phyloP scores from a whole-genome alignment of 2,113 vertebrate species.

The Cyanoderma ruficeps region DNA sequence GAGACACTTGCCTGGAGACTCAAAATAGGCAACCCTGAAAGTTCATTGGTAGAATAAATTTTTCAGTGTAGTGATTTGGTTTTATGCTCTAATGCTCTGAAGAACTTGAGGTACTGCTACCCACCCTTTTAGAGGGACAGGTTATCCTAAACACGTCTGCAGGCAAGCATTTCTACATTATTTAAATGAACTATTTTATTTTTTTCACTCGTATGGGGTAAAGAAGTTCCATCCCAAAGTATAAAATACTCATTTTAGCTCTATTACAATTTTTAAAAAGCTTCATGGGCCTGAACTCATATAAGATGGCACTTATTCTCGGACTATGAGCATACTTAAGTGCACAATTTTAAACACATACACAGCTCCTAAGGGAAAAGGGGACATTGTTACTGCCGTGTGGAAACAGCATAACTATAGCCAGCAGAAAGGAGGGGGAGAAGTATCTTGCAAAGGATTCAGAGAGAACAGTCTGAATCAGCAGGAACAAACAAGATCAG shows the following conservation, averaged over 20 bases:
- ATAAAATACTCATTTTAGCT: neutral
- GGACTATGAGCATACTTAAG: neutral
- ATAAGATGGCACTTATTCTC: neutral
- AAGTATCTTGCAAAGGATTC: slow-evolving; percentile 26
- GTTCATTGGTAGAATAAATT: neutral
- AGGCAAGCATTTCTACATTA: neutral
- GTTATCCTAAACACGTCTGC: neutral
- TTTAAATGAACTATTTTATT: neutral
- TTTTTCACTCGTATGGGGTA: neutral
- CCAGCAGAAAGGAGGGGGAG: neutral
- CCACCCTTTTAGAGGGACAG: neutral
- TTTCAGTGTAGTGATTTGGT: neutral
- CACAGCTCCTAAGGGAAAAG: neutral
- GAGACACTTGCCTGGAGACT: neutral
- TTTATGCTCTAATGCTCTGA: neutral
- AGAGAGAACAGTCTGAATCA: slow-evolving; percentile 29
- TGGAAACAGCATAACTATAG: neutral
- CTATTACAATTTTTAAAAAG: neutral
- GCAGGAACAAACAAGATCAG: neutral
- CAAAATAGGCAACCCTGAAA: neutral
- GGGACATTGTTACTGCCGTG: neutral
- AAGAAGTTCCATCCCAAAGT: neutral
- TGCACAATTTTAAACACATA: neutral
- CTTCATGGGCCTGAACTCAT: neutral
- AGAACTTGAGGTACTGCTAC: neutral